Evolutionary conservation across 2,797 vertebrate genomes (phyloP), one percentile per base, ranked within the genome.

Genomic region (Cyclura pinguis): DNA sequence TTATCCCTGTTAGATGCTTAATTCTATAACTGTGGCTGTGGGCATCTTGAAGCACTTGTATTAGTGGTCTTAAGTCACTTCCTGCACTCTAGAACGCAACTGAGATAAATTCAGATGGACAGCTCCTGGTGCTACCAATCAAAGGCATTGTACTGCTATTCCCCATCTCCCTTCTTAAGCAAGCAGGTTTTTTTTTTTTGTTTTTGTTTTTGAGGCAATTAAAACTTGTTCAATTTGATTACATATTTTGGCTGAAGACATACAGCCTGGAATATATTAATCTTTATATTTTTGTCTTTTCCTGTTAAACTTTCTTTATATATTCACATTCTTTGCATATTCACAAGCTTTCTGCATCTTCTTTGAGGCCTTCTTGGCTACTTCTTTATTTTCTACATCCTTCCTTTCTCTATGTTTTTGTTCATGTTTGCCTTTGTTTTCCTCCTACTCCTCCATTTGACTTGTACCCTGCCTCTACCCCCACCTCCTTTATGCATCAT

Each of bases 381-480:
- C 0, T 57, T 89, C 91, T 86, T 88, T 72, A 42, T 91, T 64
- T 84, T 59, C 62, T 2, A 1, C 69, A 67, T 78, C 35, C 57
- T 92, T 93, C 80, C 87, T n/a, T 80, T 84, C 32, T 86, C 10
- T 78, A 38, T 24, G 72, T 88, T 87, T 35, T 24, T 3, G 84
- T 93, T 88, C 89, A 8, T 78, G 87, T 92, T 32, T 89, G 9
- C 20, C 76, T 72, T 20, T 57, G 18, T 84, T 86, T 93, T 38
- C 85, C 64, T 52, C 52, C 50, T 92, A 1, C 87, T 57, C 35
- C 89, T 27, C 67, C 2, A 6, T 2, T 8, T 38, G 90, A 73
- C 85, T 92, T 91, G 81, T 90, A 87, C 94, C 90, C 55, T 55
- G 0, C 92, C 93, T 91, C 74, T 62, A 3, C 81, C 83, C 47